Percentiles rank a stretch among this genome's conserved stretches.
phyloP scores from a whole-genome alignment of 2,113 vertebrate genomes.

The Canis aureus region DNA sequence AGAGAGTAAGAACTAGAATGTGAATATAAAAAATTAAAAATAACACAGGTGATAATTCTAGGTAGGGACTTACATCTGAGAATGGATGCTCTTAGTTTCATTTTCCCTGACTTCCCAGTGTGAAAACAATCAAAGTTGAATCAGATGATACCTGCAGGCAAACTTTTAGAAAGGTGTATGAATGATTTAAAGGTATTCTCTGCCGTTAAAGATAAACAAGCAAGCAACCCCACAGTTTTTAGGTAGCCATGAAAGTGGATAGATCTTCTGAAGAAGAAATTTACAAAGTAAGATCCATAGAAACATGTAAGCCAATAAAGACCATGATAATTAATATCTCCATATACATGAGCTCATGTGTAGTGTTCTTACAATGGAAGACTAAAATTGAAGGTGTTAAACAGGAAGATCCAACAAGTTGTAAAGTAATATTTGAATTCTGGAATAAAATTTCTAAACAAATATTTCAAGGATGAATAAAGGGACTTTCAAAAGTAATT shows the following conservation, averaged over 20 bases:
- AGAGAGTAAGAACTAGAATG: background rate
- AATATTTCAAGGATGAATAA: background rate
- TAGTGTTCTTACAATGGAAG: background rate
- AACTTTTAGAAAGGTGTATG: background rate
- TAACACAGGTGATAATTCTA: background rate
- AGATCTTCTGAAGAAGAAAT: background rate
- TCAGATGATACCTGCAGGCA: background rate
- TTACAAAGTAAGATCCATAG: background rate
- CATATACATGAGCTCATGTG: background rate
- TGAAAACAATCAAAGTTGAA: background rate
- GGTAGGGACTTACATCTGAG: background rate
- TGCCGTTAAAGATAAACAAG: background rate
- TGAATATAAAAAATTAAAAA: background rate
- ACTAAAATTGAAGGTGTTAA: background rate
- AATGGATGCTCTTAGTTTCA: background rate
- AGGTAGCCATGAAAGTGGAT: background rate
- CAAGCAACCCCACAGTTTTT: background rate
- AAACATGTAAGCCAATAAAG: background rate
- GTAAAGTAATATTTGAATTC: background rate
- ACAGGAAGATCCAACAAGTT: background rate
- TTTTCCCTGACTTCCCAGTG: background rate
- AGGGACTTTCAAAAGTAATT: background rate
- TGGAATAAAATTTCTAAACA: background rate
- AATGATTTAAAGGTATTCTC: background rate
- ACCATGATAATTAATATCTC: background rate